A percentile compares a stretch with the other conserved stretches of the same genome.
phyloP scores from a whole-genome alignment of 2,113 vertebrate species.

The Anguilla rostrata region DNA sequence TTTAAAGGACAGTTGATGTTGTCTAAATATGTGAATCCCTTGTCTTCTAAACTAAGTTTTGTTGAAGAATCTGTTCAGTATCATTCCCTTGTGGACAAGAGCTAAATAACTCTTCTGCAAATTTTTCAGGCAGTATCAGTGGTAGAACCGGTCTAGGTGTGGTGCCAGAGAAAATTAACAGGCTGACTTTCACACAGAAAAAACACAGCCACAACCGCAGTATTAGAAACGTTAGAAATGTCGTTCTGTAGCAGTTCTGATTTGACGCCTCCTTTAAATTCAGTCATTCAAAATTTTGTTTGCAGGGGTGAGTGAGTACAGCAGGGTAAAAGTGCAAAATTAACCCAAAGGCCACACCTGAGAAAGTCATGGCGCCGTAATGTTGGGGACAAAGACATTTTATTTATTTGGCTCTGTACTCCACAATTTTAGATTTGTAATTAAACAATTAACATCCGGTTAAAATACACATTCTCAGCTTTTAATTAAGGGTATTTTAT shows the following conservation, averaged over 20 bases:
- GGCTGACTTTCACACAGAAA: neutral
- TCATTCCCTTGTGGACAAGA: neutral
- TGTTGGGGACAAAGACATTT: too few relatives aligned
- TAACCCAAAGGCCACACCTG: neutral
- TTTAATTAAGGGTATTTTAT: too few relatives aligned
- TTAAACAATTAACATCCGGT: too few relatives aligned
- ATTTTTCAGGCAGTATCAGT: neutral
- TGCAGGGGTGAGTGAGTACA: neutral
- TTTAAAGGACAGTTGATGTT: neutral
- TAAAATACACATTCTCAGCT: too few relatives aligned
- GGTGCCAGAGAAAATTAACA: neutral
- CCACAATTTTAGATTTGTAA: too few relatives aligned
- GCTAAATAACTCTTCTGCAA: neutral
- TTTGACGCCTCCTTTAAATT: neutral
- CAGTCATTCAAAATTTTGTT: neutral
- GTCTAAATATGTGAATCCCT: neutral
- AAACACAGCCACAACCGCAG: neutral
- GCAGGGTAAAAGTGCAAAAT: neutral
- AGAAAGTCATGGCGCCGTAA: neutral
- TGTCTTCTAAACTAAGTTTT: neutral
- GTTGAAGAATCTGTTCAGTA: neutral
- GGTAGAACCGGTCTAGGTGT: constrained; percentile 20
- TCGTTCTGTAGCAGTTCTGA: neutral
- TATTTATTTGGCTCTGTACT: too few relatives aligned
- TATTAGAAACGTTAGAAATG: neutral